A percentile compares a stretch with the other conserved stretches of the same genome.
Evolutionary conservation across 2,797 vertebrate genomes (phyloP).

Genomic region (Dryobates pubescens): DNA sequence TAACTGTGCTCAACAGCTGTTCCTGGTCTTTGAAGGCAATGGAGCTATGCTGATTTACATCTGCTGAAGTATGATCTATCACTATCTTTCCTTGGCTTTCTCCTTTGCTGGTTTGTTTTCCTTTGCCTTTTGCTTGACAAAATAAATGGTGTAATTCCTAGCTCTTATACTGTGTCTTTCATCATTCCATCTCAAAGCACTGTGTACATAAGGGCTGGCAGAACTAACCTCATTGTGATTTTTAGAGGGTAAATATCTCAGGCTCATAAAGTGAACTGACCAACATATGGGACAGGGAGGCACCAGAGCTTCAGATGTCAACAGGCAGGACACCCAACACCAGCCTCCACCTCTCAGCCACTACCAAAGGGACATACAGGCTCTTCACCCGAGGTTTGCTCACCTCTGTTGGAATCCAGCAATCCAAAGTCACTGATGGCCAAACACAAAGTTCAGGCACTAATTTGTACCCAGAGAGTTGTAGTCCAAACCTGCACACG

Average conservation of each 20-base stretch:
- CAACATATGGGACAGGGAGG: not conserved
- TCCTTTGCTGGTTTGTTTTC: slow-evolving; percentile 36
- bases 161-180: not conserved
- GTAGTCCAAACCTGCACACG: not conserved
- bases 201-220: not conserved
- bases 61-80: slow-evolving; percentile 33
- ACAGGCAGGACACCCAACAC: not conserved
- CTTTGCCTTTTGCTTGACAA: slow-evolving; percentile 36
- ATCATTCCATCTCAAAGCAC: not conserved
- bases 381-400: not conserved
- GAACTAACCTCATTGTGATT: fast-evolving
- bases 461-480: not conserved
- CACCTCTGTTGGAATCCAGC: not conserved
- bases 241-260: not conserved
- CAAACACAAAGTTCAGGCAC: not conserved
- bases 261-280: not conserved
- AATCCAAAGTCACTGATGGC: fast-evolving
- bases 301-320: not conserved
- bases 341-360: not conserved
- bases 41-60: slow-evolving; percentile 37
- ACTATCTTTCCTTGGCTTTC: not conserved
- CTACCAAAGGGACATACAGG: not conserved
- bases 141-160: slow-evolving; percentile 34
- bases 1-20: slow-evolving; percentile 41
- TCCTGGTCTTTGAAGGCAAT: slow-evolving; percentile 49